These are phyloP conservation scores for Lagenorhynchus albirostris DNA, from an alignment of 2,113 vertebrate species.

Conservation along the genomic window DNA sequence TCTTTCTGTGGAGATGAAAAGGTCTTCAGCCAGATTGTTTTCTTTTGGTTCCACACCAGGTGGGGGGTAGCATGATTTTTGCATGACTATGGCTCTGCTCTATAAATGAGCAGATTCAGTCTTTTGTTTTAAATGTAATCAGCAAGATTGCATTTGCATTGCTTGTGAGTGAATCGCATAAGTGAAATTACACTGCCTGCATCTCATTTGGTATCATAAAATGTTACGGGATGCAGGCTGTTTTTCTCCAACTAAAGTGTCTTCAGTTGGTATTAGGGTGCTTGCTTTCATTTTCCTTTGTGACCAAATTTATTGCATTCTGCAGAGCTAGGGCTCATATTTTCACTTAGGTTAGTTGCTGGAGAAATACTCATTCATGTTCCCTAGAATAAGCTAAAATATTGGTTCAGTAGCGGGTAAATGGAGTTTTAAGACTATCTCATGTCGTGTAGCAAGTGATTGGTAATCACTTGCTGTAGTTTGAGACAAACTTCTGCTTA, in stretches of 20 bases:
- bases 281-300: slow-evolving; percentile 67
- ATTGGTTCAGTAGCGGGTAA: slow-evolving; percentile 59
- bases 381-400: slow-evolving; percentile 54
- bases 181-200: slow-evolving; percentile 78
- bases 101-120: slow-evolving; percentile 79
- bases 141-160: slow-evolving; percentile 80
- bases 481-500: slow-evolving; percentile 64
- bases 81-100: slow-evolving; percentile 59
- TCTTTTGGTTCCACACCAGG: slow-evolving; percentile 51
- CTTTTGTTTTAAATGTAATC: slow-evolving; percentile 81
- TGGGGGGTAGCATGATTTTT: slow-evolving; percentile 58
- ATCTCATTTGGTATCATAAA: slow-evolving; percentile 80
- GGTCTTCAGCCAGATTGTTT: slow-evolving; percentile 29
- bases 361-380: slow-evolving; percentile 27
- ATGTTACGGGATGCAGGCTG: slow-evolving; percentile 74
- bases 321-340: slow-evolving; percentile 31
- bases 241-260: slow-evolving; percentile 67
- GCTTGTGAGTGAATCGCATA: slow-evolving; percentile 74
- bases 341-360: slow-evolving; percentile 55
- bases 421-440: slow-evolving; percentile 69
- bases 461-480: slow-evolving; percentile 72
- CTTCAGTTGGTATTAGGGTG: slow-evolving; percentile 55
- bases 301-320: slow-evolving; percentile 60
- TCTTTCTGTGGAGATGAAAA: slow-evolving; percentile 58
- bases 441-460: slow-evolving; percentile 51